Evolutionary conservation across 2,888 invertebrate species (phyloP), one percentile per base, ranked within the genome.

Genomic region (Drosophila borborema): DNA sequence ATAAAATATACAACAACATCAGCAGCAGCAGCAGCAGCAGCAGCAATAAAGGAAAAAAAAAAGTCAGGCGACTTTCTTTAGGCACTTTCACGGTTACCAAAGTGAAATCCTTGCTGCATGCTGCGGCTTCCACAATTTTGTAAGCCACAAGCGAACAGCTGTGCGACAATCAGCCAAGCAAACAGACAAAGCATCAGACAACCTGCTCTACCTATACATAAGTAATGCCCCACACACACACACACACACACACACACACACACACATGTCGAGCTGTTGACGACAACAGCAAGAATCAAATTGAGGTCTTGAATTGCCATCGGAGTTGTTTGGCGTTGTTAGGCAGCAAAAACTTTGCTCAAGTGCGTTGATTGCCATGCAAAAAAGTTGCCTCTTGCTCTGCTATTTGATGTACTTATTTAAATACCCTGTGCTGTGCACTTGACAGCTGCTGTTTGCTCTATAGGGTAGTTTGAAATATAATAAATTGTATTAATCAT

Each of bases 311-410:
- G 72, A 70, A 72, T 70, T 79, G 74, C 65, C 73, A 54, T 49
- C 64, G 74, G 16, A 51, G 76, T 69, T 75, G 70, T 61, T 63
- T 65, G 51, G 28, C 72, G 80, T 86, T 86, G 79, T 84, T 82
- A 76, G 75, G 76, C 76, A 78, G 40, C 65, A 65, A 84, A 87
- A 85, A 82, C 76, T 89, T 88, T 79, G 72, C 73, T 83, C 81
- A 86, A 86, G 83, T 85, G 85, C 86, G 89, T 83, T 86, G 87
- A 86, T 86, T 86, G 89, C 82, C 85, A 81, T 85, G 82, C 80
- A 83, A 87, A 82, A 79, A 82, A 89, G 87, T 89, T 89, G 69
- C 46, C 56, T 54, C 55, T 12, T 16, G 5, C 54, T 43, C 40
- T 45, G 34, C 69, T 78, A 65, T 78, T 80, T 72, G 70, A 72